Evolutionary conservation across 1,140 invertebrate species (phyloP).

Genomic region (Cepaea nemoralis): DNA sequence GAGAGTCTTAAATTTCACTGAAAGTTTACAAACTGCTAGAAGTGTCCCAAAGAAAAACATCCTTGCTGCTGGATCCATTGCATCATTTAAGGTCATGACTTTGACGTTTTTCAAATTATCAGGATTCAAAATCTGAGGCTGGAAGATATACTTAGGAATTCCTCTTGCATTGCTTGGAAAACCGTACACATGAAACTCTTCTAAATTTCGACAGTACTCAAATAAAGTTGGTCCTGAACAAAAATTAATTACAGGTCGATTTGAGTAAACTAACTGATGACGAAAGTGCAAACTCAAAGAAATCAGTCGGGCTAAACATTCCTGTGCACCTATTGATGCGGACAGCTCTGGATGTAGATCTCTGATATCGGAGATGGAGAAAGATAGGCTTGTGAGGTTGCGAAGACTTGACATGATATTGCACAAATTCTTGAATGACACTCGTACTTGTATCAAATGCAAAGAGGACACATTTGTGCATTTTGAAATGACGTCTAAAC

Average conservation of each 20-base stretch:
- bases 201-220: slow-evolving; percentile 54
- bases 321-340: slow-evolving; percentile 48
- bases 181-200: slow-evolving; percentile 55
- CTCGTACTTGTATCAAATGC: slow-evolving; percentile 51
- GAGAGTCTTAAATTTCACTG: slow-evolving; percentile 56
- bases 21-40: slow-evolving; percentile 58
- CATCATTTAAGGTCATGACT: slow-evolving; percentile 60
- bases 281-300: slow-evolving; percentile 48
- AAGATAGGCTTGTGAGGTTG: slow-evolving; percentile 46
- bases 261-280: slow-evolving; percentile 41
- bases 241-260: slow-evolving; percentile 46
- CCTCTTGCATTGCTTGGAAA: slow-evolving; percentile 44
- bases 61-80: slow-evolving; percentile 59
- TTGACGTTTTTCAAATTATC: slow-evolving; percentile 57
- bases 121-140: slow-evolving; percentile 51
- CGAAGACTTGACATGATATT: slow-evolving; percentile 45
- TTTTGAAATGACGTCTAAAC: slow-evolving; percentile 43
- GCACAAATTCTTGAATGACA: slow-evolving; percentile 50
- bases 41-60: slow-evolving; percentile 64
- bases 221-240: slow-evolving; percentile 48
- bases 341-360: slow-evolving; percentile 51
- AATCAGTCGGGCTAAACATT: slow-evolving; percentile 46
- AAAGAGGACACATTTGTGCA: slow-evolving; percentile 52
- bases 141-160: slow-evolving; percentile 46
- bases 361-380: slow-evolving; percentile 51